phyloP scores from a whole-genome alignment of 2,113 vertebrate species.

The Cervus canadensis region DNA sequence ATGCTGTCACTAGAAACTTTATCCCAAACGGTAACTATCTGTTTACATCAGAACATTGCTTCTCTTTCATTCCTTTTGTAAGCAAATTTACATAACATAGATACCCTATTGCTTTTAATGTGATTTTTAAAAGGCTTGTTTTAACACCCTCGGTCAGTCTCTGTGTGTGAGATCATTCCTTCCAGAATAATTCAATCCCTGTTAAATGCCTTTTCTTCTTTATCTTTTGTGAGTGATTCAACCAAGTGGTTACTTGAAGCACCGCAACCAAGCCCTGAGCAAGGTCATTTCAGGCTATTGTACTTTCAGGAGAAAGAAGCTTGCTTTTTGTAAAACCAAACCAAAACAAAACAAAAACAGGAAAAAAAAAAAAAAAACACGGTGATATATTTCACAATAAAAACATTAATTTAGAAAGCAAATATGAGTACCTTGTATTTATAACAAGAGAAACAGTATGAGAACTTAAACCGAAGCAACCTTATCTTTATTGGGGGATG shows the following conservation, averaged over 20 bases:
- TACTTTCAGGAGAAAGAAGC: not conserved
- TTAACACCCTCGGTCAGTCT: not conserved
- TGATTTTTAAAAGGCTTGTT: not conserved
- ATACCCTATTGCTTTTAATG: not conserved
- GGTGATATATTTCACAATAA: not conserved
- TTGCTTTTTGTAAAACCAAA: not conserved
- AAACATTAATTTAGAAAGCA: not conserved
- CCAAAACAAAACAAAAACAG: fast-evolving
- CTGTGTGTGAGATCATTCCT: not conserved
- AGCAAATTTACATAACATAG: not conserved
- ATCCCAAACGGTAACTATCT: not conserved
- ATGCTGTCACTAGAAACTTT: not conserved
- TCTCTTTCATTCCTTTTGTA: not conserved
- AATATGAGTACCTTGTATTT: not conserved
- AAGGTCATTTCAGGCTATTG: not conserved
- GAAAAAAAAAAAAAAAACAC: not conserved
- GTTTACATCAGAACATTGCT: not conserved
- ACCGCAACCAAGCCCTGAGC: fast-evolving
- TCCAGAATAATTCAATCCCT: not conserved
- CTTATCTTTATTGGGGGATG: not conserved
- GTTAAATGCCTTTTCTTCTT: not conserved
- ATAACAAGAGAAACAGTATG: not conserved
- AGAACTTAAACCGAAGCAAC: not conserved
- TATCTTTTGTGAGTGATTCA: not conserved
- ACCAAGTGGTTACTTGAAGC: not conserved